Evolutionary conservation across 92 coral and sea anemone species (phyloP).

Genomic region (Parazoanthus swiftii): DNA sequence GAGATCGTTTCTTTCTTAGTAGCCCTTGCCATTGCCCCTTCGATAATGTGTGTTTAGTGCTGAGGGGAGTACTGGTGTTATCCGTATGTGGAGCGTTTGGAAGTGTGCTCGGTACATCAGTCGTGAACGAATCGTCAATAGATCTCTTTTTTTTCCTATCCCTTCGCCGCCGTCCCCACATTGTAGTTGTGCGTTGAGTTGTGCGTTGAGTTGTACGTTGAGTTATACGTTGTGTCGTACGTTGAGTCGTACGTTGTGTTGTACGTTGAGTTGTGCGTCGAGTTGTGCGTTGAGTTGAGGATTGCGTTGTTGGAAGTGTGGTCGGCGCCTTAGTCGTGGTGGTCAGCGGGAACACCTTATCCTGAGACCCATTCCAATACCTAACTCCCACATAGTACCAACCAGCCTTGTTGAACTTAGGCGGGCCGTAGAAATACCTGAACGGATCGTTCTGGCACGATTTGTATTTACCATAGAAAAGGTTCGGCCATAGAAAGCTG

Average conservation of each 20-base stretch:
- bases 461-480: conserved; percentile 32
- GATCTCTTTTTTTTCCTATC: too few species aligned
- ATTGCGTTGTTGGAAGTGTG: not conserved
- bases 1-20: conserved; percentile 9
- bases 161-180: not conserved
- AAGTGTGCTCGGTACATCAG: conserved; percentile 8
- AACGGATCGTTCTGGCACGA: conserved; percentile 11
- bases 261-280: not conserved
- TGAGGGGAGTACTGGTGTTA: not conserved
- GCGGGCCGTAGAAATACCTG: conserved; percentile 32
- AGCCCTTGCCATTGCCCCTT: not conserved
- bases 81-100: not conserved
- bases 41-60: not conserved
- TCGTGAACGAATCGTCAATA: not conserved
- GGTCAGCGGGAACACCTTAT: conserved; percentile 12
- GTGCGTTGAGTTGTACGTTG: not conserved
- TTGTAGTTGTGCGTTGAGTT: not conserved
- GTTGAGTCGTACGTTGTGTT: not conserved
- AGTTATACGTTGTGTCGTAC: not conserved
- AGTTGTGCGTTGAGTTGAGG: not conserved
- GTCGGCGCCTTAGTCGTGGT: conserved; percentile 31
- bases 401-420: conserved; percentile 25
- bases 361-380: conserved; percentile 35
- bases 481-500: conserved; percentile 5
- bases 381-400: conserved; percentile 30